A percentile compares a stretch with the other conserved stretches of the same genome.
Conservation (phyloP, 53 echinoderm and acorn worm genomes). For the Mesocentrotus franciscanus region DNA sequence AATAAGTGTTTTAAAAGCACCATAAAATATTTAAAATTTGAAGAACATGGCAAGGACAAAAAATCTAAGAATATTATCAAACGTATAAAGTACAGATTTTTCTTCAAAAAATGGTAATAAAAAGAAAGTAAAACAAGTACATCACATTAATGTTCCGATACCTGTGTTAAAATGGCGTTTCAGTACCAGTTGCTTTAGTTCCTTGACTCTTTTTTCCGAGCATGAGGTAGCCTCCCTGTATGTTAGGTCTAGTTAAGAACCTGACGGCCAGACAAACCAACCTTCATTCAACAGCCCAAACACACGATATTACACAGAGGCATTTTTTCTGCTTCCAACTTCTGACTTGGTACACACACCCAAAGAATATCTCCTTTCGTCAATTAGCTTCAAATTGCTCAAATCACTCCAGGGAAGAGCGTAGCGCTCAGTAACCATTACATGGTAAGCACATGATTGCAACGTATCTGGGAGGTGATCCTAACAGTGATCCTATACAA, state of each 20-base stretch:
- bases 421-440: not conserved
- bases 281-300: conserved; percentile 56
- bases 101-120: conserved; percentile 26
- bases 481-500: conserved; percentile 13
- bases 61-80: conserved; percentile 28
- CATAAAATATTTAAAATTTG: conserved; percentile 59
- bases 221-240: not conserved
- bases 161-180: conserved; percentile 26
- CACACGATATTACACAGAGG: not conserved
- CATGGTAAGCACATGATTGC: conserved; percentile 26
- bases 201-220: not conserved
- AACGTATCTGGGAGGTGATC: not conserved
- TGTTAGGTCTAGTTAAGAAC: conserved; percentile 24
- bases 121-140: conserved; percentile 45
- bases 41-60: conserved; percentile 59
- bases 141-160: conserved; percentile 2
- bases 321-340: not conserved
- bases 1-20: conserved; percentile 59
- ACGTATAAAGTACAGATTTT: not conserved
- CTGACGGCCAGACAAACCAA: conserved; percentile 33
- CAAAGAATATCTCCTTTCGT: not conserved
- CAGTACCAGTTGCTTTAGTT: not conserved
- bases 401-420: not conserved
- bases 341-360: not conserved
- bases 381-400: not conserved